Base-by-base conservation (phyloP, 2,888 invertebrate species). In the Leptinotarsa tumamoca region DNA sequence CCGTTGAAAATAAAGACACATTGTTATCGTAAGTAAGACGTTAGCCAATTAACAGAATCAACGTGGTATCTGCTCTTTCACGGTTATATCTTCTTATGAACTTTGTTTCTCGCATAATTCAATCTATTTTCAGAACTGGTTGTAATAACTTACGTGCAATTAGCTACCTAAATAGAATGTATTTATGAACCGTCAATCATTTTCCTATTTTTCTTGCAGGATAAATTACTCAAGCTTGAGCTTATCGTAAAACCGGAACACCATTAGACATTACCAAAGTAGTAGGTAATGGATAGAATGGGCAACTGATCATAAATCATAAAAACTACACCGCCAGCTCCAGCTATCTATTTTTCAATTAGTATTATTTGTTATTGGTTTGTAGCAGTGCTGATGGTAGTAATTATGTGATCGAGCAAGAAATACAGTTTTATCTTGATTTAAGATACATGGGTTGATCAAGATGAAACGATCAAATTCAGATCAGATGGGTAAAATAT, bases 181-280 rank as follows among this genome's bases (percentile, higher is more conserved):
- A 70, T 70, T 70, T 70, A 70, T 61, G 61, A 58, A 56, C 70
- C 27, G 58, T 70, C 70, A 70, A 70, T 70, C 56, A 54, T 58
- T 70, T 23, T 51, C 58, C 43, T 49, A 70, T 70, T 70, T 70
- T 56, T 58, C 49, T 70, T n/a, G 33, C 33, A 4, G 17, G 63
- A 63, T 63, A 63, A 63, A 63, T 63, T 63, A 63, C 43, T 43
- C 33, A 63, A 63, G 63, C 63, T 10, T 43, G 63, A 63, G 33
- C 27, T 63, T 63, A 63, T 63, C 43, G 63, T 15, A 43, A 58
- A 63, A 63, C 63, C 63, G 63, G 63, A 63, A 63, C 63, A 63
- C 43, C 63, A 63, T 63, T 63, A 63, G 63, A 15, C 63, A 43
- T n/a, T 43, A 63, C 63, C 63, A 63, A 63, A 63, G 63, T 63